Percentiles rank a stretch among this genome's conserved stretches.
phyloP scores from a whole-genome alignment of 1,140 invertebrate species.

The Lucilia cuprina region DNA sequence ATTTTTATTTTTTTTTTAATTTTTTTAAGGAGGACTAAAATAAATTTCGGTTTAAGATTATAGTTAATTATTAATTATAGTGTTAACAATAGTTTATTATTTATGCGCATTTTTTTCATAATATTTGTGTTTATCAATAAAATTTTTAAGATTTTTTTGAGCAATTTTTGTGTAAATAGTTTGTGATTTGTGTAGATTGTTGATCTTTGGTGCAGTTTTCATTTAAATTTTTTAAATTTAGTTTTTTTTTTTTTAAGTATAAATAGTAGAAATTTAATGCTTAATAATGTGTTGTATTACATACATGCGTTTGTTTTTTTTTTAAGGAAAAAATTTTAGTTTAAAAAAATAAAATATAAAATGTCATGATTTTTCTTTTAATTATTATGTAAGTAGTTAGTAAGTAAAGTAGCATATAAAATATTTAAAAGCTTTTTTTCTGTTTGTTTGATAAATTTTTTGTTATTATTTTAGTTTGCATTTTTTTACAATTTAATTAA shows the following conservation, averaged over 20 bases:
- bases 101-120: neutral
- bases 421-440: neutral
- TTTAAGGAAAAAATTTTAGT: neutral
- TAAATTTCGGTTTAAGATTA: neutral
- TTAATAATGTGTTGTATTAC: neutral
- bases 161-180: slow-evolving; percentile 27
- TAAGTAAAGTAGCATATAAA: neutral
- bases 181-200: slow-evolving; percentile 24
- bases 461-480: neutral
- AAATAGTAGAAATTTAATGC: neutral
- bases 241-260: neutral
- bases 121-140: neutral
- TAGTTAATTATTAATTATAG: neutral
- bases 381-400: neutral
- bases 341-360: neutral
- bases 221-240: slow-evolving; percentile 18
- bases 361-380: neutral
- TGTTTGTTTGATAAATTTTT: neutral
- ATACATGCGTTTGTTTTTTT: neutral
- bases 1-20: neutral
- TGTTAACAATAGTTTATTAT: slow-evolving; percentile 7
- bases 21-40: neutral
- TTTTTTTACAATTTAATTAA: too few relatives aligned
- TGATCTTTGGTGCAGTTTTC: slow-evolving; percentile 30
- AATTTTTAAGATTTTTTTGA: neutral